These are phyloP conservation scores for Acanthaster planci DNA, from an alignment of 35 echinoderm and acorn worm genomes.

Conservation along the genomic window DNA sequence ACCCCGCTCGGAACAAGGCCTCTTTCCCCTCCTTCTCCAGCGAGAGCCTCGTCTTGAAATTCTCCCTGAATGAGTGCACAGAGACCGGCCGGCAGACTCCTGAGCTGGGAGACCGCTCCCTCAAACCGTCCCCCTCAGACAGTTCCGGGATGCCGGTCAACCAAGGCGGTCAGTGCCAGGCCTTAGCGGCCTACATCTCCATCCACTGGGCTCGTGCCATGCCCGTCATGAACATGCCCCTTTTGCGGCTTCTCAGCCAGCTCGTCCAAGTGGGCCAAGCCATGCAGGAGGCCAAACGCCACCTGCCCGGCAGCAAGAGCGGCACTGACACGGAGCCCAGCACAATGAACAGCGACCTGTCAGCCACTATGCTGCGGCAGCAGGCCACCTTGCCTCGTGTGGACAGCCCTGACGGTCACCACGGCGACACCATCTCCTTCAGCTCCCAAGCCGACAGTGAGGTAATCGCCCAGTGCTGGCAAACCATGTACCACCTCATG, in stretches of 20 bases:
- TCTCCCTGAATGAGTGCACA: conserved; percentile 57
- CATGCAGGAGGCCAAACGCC: conserved; percentile 18
- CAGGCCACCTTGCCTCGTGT: conserved; percentile 5
- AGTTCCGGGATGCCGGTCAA: conserved; percentile 38
- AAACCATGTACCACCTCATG: conserved; percentile 98
- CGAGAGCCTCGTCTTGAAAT: conserved; percentile 58
- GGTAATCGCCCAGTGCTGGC: conserved; percentile 85
- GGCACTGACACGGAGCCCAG: conserved; percentile 6
- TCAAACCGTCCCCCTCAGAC: conserved; percentile 20
- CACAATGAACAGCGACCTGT: neutral
- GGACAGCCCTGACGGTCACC: conserved; percentile 14
- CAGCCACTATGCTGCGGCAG: neutral
- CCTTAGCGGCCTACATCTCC: neutral
- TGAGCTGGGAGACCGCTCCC: neutral
- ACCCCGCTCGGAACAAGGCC: neutral
- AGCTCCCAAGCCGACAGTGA: conserved; percentile 67
- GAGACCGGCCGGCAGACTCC: conserved; percentile 16
- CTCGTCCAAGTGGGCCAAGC: conserved; percentile 43
- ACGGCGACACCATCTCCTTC: conserved; percentile 6
- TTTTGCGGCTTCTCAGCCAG: conserved; percentile 82
- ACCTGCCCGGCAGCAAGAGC: conserved; percentile 18
- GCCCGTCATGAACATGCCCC: conserved; percentile 87
- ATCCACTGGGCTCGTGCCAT: conserved; percentile 65
- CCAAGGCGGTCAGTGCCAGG: neutral
- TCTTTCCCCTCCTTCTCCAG: conserved; percentile 66